Base-by-base conservation (phyloP, 2,113 vertebrate genomes). In the Platysteira castanea region DNA sequence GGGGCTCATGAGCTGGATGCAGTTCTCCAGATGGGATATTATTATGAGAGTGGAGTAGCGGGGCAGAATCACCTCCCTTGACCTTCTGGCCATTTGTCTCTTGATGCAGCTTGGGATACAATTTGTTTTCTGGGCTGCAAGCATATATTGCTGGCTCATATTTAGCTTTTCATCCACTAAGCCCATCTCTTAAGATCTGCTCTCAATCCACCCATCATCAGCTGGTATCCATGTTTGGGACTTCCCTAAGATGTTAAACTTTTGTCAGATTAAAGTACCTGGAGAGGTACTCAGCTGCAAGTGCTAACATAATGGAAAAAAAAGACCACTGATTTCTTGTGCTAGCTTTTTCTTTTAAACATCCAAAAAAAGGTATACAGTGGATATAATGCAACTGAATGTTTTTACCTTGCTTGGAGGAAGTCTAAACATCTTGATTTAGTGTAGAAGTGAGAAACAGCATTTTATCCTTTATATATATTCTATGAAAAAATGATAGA, bases 21-120 rank as follows among this genome's bases (percentile, higher is more conserved):
- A 63, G 16, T 27, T 17, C 37, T 64, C 10, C 49, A 44, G 22
- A n/a, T 47, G 56, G 10, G 24, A 37, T 70, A 6, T 52, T 41
- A 17, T 9, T 31, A 17, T 15, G 0, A 37, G 54, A 50, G 13
- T 3, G 0, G 11, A 70, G 28, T 2, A 65, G 30, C 21, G 13
- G 10, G 26, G 10, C 15, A 82, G 31, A 70, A 60, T 60, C 65
- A 52, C 13, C 37, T 83, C 31, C 44, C 15, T 42, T 83, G 31
- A 60, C 15, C 12, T 60, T 83, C 46, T 22, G 17, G 37, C 80
- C n/a, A 4, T 47, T 22, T 33, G 16, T 44, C 20, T 61, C 67
- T 71, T 35, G 31, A 30, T 50, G 80, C 35, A 83, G 10, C 24
- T 15, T 30, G 26, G 24, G 30, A 30, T 42, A n/a, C 31, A 50